These are phyloP conservation scores for Thereva unica DNA, from an alignment of 2,888 invertebrate species.

Conservation along the genomic window DNA sequence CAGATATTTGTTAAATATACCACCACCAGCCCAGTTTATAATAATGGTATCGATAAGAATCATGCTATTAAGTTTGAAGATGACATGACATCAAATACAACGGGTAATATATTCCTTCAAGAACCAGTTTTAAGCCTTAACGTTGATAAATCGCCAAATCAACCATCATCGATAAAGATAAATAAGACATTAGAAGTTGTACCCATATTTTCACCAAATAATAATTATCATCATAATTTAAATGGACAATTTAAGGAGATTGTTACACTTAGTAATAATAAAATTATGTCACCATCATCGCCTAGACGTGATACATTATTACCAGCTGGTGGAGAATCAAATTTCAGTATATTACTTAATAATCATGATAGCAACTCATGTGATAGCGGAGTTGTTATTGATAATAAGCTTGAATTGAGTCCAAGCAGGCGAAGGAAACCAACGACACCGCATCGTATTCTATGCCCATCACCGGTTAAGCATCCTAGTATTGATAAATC, in stretches of 20 bases:
- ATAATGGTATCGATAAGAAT: background rate
- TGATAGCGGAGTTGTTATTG: conserved; percentile 57
- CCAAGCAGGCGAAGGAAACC: conserved; percentile 53
- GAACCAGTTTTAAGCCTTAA: conserved; percentile 57
- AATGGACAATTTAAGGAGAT: conserved; percentile 57
- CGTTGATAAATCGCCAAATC: conserved; percentile 57
- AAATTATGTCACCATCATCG: conserved; percentile 43
- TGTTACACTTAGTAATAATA: conserved; percentile 49
- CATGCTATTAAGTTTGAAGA: background rate
- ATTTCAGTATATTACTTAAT: conserved; percentile 42
- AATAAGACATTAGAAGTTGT: conserved; percentile 54
- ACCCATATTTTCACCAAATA: conserved; percentile 50
- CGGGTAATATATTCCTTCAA: conserved; percentile 56
- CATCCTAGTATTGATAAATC: conserved; percentile 43
- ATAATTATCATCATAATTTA: conserved; percentile 43
- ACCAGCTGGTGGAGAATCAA: conserved; percentile 1
- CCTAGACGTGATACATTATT: background rate
- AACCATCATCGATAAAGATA: conserved; percentile 56
- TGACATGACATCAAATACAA: background rate
- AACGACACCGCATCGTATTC: conserved; percentile 66
- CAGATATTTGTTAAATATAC: conserved; percentile 41
- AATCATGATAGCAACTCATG: conserved; percentile 57
- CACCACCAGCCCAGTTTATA: no score
- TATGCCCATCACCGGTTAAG: conserved; percentile 56
- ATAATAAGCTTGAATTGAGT: conserved; percentile 41